Evolutionary conservation across 2,797 vertebrate species (phyloP), one percentile per base, ranked within the genome.

Genomic region (Bovichtus diacanthus): DNA sequence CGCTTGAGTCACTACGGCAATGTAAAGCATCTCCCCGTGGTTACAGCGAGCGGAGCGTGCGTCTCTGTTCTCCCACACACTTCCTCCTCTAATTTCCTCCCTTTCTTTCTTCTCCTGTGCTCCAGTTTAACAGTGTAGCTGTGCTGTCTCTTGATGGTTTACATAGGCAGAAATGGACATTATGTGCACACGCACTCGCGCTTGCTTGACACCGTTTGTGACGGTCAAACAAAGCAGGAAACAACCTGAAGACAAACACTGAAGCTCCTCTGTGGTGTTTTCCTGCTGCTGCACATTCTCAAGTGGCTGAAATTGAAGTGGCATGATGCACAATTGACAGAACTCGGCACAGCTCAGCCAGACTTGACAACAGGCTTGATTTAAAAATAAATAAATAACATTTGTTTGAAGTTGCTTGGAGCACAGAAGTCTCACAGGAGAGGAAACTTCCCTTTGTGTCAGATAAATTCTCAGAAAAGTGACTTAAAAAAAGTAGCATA

Each of bases 1-100:
- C 19, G 66, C 88, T 91, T 76, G 82, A 82, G 74, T 93, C 87
- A 59, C 91, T 86, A 90, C 72, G 65, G 91, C 86, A 92, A 92
- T 90, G 3, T 70, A 78, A 77, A 92, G 90, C 90, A 83, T 90
- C 86, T 89, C 78, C 83, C 66, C 54, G 81, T 84, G 87, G 90
- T 88, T 84, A 87, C 85, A 78, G 86, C 78, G 83, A 58, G 82
- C 6, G 15, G 73, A 88, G 81, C 76, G 3, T 77, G 86, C 80
- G 18, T 80, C 86, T 84, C 74, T 66, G 44, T 46, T 84, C 86
- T 86, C 87, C 90, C 85, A 87, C 91, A 82, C 84, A 81, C 78
- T 85, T 87, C 78, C 84, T 86, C 50, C 76, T 70, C 51, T 36
- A 38, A 63, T 78, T 54, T 41, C 41, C 43, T 21, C 44, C 15